Evolutionary conservation across 1,140 invertebrate genomes (phyloP).

Genomic region (Glossosoma conforme): DNA sequence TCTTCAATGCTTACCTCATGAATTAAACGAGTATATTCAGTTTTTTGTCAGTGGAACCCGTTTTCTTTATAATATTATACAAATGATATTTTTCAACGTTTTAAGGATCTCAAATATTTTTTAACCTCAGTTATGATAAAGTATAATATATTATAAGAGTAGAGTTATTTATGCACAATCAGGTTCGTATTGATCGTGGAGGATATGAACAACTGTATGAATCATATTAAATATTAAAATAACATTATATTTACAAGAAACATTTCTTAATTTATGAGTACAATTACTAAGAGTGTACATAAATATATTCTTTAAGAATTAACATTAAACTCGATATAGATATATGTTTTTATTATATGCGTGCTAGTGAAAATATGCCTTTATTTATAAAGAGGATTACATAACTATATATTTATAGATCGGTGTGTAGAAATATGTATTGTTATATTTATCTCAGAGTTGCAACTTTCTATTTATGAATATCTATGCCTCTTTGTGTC

Average conservation of each 20-base stretch:
- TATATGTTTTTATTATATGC: slow-evolving; percentile 22
- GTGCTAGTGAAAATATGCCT: slow-evolving; percentile 21
- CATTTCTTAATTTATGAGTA: slow-evolving; percentile 21
- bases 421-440: slow-evolving; percentile 3
- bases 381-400: slow-evolving; percentile 23
- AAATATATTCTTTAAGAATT: slow-evolving; percentile 20
- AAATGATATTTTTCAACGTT: slow-evolving; percentile 11
- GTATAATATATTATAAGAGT: neutral
- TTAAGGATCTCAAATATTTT: slow-evolving; percentile 26
- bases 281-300: slow-evolving; percentile 20
- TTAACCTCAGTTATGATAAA: slow-evolving; percentile 4
- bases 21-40: neutral
- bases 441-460: too few species aligned
- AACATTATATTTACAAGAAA: neutral
- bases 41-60: too few species aligned
- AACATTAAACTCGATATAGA: slow-evolving; percentile 8
- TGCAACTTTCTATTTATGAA: too few species aligned
- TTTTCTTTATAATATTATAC: too few species aligned
- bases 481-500: too few species aligned
- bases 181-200: neutral
- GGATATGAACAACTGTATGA: slow-evolving; percentile 1
- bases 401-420: slow-evolving; percentile 25
- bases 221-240: neutral
- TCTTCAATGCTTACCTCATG: slow-evolving; percentile 20
- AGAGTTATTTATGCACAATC: neutral